Evolutionary conservation across 2,797 vertebrate genomes (phyloP).

Genomic region (Pterois miles): DNA sequence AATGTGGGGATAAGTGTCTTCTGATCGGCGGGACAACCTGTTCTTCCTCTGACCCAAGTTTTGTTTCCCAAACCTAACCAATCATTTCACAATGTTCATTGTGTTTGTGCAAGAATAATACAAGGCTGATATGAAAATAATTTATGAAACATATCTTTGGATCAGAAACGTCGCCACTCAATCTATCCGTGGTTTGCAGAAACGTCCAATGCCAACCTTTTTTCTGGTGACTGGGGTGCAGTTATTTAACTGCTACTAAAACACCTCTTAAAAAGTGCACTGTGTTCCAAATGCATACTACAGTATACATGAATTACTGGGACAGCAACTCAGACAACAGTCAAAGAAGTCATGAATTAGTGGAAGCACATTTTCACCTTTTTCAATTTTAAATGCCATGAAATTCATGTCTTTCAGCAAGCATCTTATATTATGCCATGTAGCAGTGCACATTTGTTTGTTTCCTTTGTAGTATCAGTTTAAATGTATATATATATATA

Average conservation of each 20-base stretch:
- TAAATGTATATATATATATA: neutral
- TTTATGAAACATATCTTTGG: too few species aligned
- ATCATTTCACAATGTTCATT: too few species aligned
- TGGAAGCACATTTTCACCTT: neutral
- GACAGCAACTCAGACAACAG: neutral
- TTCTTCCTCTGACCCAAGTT: too few species aligned
- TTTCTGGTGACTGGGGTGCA: too few species aligned
- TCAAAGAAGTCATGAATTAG: neutral
- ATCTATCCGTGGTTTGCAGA: too few species aligned
- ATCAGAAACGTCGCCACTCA: too few species aligned
- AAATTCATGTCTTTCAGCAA: neutral
- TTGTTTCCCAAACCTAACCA: too few species aligned
- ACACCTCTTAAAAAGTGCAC: neutral
- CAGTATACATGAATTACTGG: neutral
- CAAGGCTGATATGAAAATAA: too few species aligned
- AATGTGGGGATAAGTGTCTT: too few species aligned
- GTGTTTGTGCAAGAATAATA: too few species aligned
- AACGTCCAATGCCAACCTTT: too few species aligned
- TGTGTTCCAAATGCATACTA: constrained; percentile 20
- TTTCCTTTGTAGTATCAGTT: neutral
- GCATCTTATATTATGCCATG: neutral
- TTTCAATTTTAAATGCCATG: neutral
- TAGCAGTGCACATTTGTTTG: neutral
- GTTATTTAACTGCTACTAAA: constrained; percentile 18
- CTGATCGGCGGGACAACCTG: too few species aligned